Evolutionary conservation across 2,797 vertebrate species (phyloP), one percentile per base, ranked within the genome.

Genomic region (Microchirus variegatus): DNA sequence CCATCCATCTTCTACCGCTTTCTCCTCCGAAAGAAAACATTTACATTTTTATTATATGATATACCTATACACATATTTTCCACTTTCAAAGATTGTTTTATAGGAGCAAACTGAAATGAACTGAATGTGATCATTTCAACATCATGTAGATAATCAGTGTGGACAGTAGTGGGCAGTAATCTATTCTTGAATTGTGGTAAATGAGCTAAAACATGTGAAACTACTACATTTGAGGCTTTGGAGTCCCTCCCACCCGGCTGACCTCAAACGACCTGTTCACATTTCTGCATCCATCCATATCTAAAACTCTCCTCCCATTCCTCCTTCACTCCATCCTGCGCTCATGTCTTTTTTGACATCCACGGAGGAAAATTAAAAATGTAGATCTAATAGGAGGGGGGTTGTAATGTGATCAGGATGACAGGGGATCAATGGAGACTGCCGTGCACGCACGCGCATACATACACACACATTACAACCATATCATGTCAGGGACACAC

Each of bases 281-380:
- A 16, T 37, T 62, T 71, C 52, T 36, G 49, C 50, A 68, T 64
- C 61, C 57, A 69, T 74, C 76, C 73, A 47, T 67, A 78, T 84
- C 78, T 70, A 66, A 53, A 70, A 81, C 78, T 86, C 81, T 65
- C 67, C 75, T 87, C 78, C 83, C 82, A 82, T 81, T 71, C 70
- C 35, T 73, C 68, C 71, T 15, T 62, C 53, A 19, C 67, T 84
- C 75, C 74, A 74, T 90, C 79, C 73, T 61, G 53, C 63, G 15
- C 62, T 78, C 82, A 64, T 7, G 55, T 81, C 72, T 63, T 80
- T 79, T 82, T 82, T 85, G 82, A 86, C 89, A 87, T 91, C 79
- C 70, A 82, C 61, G 85, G 92, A 93, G 94, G 92, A 90, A 95
- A 96, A 97, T 97, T 97, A 97, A 97, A 97, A 95, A 96, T 97